phyloP scores from a whole-genome alignment of 1,140 invertebrate genomes.

The Trachymyrmex septentrionalis region DNA sequence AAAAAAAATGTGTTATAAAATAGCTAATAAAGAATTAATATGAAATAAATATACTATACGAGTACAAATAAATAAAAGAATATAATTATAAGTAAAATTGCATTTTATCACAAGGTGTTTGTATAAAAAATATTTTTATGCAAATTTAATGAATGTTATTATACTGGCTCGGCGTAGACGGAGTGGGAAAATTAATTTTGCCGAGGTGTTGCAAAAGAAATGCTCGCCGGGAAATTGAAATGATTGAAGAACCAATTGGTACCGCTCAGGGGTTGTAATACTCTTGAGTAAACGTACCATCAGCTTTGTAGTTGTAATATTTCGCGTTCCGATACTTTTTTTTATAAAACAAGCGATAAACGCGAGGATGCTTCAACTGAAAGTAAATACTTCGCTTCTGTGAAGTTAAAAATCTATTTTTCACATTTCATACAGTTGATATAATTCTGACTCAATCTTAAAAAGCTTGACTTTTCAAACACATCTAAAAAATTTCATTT shows the following conservation, averaged over 20 bases:
- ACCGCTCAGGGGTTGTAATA: conserved; percentile 26
- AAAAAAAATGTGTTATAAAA: background rate
- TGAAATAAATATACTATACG: background rate
- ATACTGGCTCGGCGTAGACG: background rate
- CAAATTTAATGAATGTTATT: conserved; percentile 45
- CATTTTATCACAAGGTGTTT: background rate
- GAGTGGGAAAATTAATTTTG: conserved; percentile 52
- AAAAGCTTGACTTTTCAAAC: background rate
- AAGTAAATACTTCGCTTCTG: conserved; percentile 18
- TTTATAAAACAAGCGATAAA: conserved; percentile 16
- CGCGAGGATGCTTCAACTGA: conserved; percentile 2
- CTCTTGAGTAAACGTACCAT: conserved; percentile 34
- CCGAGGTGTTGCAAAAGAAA: background rate
- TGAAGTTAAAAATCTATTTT: background rate
- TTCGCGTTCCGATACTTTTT: conserved; percentile 27
- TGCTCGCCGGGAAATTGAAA: conserved; percentile 48
- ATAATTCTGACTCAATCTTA: background rate
- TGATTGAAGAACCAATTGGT: conserved; percentile 60
- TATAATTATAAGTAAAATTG: conserved; percentile 25
- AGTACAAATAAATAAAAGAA: conserved; percentile 4
- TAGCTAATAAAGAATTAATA: background rate
- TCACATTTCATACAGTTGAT: background rate
- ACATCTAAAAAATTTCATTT: background rate
- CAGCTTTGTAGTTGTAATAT: conserved; percentile 49
- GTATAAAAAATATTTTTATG: conserved; percentile 6